phyloP scores from a whole-genome alignment of 2,888 invertebrate genomes.

The Trissolcus brochymenae region DNA sequence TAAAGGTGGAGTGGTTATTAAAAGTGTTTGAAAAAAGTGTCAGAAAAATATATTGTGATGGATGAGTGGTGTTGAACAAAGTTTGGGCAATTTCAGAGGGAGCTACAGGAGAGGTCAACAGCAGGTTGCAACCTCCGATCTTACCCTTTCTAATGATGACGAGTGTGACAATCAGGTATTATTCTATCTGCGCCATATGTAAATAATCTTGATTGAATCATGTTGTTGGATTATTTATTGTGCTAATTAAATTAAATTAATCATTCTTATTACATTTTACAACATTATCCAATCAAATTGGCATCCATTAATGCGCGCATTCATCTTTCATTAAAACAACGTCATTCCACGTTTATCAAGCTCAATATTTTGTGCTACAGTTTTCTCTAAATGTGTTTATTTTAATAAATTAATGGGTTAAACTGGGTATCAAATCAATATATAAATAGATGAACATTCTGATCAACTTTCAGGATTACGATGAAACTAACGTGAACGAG shows the following conservation, averaged over 20 bases:
- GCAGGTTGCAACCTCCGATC: slow-evolving; percentile 75
- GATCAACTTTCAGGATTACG: slow-evolving; percentile 81
- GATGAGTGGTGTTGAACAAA: slow-evolving; percentile 47
- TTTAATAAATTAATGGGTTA: no score
- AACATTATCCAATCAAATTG: slow-evolving; percentile 1
- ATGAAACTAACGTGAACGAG: slow-evolving; percentile 82
- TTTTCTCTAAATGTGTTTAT: background rate
- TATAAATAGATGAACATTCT: slow-evolving; percentile 31
- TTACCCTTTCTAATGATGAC: slow-evolving; percentile 77
- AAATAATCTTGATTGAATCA: slow-evolving; percentile 14
- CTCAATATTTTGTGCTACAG: background rate
- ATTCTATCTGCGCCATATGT: slow-evolving; percentile 31
- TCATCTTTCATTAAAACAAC: background rate
- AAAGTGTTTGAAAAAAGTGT: slow-evolving; percentile 5
- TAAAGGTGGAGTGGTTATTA: background rate
- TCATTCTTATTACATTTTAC: background rate
- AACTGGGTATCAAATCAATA: background rate
- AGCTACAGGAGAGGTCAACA: slow-evolving; percentile 73
- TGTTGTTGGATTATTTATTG: slow-evolving; percentile 13
- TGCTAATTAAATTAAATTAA: background rate
- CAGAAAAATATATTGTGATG: slow-evolving; percentile 2
- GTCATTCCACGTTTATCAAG: background rate
- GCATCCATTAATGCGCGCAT: background rate
- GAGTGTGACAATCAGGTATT: slow-evolving; percentile 76
- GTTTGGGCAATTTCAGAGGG: slow-evolving; percentile 69